Conservation (phyloP, 92 coral and sea anemone genomes). For the Palythoa grandis region DNA sequence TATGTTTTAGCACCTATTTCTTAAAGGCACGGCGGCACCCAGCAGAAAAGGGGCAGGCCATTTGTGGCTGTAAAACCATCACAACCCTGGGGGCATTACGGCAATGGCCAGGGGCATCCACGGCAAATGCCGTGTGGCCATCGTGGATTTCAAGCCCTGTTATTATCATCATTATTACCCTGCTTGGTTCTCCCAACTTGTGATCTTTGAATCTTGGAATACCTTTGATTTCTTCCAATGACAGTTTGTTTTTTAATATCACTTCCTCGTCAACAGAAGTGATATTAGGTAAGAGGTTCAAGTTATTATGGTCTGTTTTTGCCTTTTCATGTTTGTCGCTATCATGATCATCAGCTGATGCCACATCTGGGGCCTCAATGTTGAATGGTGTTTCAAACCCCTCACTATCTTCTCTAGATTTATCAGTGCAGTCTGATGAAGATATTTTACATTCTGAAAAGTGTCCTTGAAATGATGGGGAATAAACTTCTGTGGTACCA, state of each 20-base stretch:
- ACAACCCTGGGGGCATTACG: too few species aligned
- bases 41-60: too few species aligned
- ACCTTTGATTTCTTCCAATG: slow-evolving; percentile 75
- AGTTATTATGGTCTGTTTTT: not conserved
- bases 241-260: slow-evolving; percentile 71
- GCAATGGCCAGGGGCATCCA: too few species aligned
- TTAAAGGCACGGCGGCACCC: too few species aligned
- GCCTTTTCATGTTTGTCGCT: not conserved
- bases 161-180: slow-evolving; percentile 52
- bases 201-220: slow-evolving; percentile 82
- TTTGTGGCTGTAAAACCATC: too few species aligned
- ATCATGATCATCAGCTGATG: not conserved
- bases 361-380: not conserved
- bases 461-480: not conserved
- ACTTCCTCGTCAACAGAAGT: slow-evolving; percentile 72
- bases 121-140: too few species aligned
- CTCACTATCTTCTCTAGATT: not conserved
- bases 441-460: not conserved
- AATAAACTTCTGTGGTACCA: not conserved
- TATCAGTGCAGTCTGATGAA: not conserved
- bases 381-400: not conserved
- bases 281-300: slow-evolving; percentile 46
- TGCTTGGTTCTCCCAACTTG: slow-evolving; percentile 80
- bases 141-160: too few species aligned
- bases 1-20: too few species aligned